phyloP scores from a whole-genome alignment of 2,113 vertebrate genomes.

The Prochilodus magdalenae region DNA sequence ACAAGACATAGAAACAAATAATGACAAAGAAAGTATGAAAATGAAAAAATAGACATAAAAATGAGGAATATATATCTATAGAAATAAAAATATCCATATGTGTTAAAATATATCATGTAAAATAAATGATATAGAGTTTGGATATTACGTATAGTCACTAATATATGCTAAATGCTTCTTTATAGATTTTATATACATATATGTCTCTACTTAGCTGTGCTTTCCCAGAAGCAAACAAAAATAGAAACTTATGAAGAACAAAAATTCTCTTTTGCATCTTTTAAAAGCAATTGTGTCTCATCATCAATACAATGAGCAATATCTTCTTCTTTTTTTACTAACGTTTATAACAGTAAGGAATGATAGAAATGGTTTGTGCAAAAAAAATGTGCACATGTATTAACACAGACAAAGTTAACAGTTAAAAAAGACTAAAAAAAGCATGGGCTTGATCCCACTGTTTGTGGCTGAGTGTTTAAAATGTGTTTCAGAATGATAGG shows the following conservation, averaged over 20 bases:
- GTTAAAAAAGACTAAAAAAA: not conserved
- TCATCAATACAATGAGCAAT: too few relatives aligned
- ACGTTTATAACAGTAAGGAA: not conserved
- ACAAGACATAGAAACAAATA: not conserved
- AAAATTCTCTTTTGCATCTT: not conserved
- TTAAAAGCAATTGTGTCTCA: not conserved
- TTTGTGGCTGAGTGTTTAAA: not conserved
- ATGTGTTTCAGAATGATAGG: not conserved
- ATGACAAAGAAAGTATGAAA: slow-evolving; percentile 38
- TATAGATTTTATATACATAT: slow-evolving; percentile 69
- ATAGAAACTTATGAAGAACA: slow-evolving; percentile 8
- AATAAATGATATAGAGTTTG: slow-evolving; percentile 69
- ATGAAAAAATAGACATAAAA: slow-evolving; percentile 37
- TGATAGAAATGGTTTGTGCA: slow-evolving; percentile 29
- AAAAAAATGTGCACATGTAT: slow-evolving; percentile 11
- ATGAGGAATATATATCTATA: slow-evolving; percentile 36
- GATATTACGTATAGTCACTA: slow-evolving; percentile 77
- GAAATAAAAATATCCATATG: slow-evolving; percentile 59
- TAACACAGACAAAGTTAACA: slow-evolving; percentile 1
- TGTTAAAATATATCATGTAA: slow-evolving; percentile 71
- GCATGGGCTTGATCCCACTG: not conserved
- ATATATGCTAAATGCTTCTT: slow-evolving; percentile 77
- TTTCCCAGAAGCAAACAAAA: slow-evolving; percentile 29
- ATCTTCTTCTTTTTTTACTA: not conserved
- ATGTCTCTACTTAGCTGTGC: slow-evolving; percentile 37